Evolutionary conservation across 2,888 invertebrate species (phyloP), one percentile per base, ranked within the genome.

Genomic region (Heliothis peltigera): DNA sequence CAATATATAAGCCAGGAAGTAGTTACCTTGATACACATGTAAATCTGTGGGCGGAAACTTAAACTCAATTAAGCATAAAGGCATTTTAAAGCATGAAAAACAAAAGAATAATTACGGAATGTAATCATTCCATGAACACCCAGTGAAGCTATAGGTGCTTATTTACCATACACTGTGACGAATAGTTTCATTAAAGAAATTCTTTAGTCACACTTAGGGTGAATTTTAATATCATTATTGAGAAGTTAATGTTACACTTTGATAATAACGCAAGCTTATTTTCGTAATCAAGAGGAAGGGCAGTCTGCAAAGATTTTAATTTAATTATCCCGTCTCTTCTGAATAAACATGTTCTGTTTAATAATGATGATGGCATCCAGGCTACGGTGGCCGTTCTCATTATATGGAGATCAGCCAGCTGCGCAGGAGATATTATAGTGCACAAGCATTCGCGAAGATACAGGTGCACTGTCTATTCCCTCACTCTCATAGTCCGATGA

Each of bases 111-210:
- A 32, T 10, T 8, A 61, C 8, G 4, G 1, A 18, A 15, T 32
- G 1, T 18, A 6, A 48, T 17, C 28, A 51, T 71, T 47, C 32
- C 32, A 56, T 32, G 4, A 17, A 4, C 51, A 32, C 22, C 22
- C 43, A 28, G 8, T 43, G 39, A 1, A 42, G 22, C 0, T 12
- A 21, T 8, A 58, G 21, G 43, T 64, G 55, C 21, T 70, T 75
- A 61, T 55, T 15, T 47, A 32, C 54, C 52, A 15, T 53, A 49
- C 6, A 60, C 22, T 42, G 72, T 76, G 28, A 47, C 72, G 17
- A 76, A 71, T 44, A 54, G 12, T 57, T 76, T 71, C 15, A 73
- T 76, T 71, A 60, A 43, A 51, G n/a, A 43, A 70, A 63, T 49
- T 64, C 59, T 28, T 75, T 76, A 7, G 58, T 64, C 64, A 75